A percentile compares a stretch with the other conserved stretches of the same genome.
phyloP scores from a whole-genome alignment of 2,888 invertebrate genomes.

The Temnothorax unifasciatus region DNA sequence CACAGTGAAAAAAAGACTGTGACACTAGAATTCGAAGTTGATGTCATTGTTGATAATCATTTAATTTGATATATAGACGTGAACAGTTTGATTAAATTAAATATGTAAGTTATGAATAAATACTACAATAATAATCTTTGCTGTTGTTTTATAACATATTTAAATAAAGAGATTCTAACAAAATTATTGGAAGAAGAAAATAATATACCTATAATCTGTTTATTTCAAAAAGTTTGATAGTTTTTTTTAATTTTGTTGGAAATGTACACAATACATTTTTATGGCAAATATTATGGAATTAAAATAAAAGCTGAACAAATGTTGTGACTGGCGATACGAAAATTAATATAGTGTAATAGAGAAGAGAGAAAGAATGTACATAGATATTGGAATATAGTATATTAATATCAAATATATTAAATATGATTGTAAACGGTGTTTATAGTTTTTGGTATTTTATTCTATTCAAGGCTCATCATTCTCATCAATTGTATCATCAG shows the following conservation, averaged over 20 bases:
- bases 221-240: neutral
- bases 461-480: neutral
- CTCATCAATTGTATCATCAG: neutral
- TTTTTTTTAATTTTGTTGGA: neutral
- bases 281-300: neutral
- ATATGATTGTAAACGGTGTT: neutral
- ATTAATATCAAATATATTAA: constrained; percentile 24
- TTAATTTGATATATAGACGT: neutral
- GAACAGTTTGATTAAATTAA: neutral
- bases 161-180: neutral
- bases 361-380: neutral
- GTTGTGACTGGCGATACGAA: neutral
- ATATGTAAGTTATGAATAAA: neutral
- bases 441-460: constrained; percentile 2
- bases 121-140: neutral
- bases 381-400: neutral
- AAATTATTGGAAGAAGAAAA: neutral
- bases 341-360: neutral
- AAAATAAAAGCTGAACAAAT: neutral
- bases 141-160: neutral
- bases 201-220: neutral
- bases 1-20: neutral
- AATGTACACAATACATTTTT: neutral
- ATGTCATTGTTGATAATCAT: neutral
- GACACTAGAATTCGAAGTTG: neutral